Evolutionary conservation across 2,797 vertebrate genomes (phyloP).

Genomic region (Sebastes melanostomus): DNA sequence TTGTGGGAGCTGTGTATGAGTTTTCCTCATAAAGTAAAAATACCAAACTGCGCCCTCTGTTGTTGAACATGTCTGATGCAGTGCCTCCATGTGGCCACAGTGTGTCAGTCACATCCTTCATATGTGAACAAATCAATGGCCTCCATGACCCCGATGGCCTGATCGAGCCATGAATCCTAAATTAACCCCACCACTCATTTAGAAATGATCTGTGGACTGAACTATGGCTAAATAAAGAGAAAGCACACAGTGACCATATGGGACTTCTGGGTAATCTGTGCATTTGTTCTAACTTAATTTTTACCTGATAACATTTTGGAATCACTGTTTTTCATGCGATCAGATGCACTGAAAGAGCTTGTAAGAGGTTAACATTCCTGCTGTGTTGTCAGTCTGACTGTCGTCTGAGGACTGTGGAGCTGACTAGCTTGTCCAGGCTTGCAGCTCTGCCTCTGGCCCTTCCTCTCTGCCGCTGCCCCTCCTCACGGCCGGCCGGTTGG

Average conservation of each 20-base stretch:
- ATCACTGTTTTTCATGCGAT: background rate
- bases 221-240: constrained; percentile 55
- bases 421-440: constrained; percentile 66
- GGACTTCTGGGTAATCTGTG: background rate
- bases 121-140: constrained; percentile 2
- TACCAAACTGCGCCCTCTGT: background rate
- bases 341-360: background rate
- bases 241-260: background rate
- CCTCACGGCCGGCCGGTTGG: constrained; percentile 31
- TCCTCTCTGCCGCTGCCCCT: constrained; percentile 46
- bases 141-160: constrained; percentile 60
- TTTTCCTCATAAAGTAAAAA: background rate
- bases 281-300: background rate
- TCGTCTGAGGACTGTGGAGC: constrained; percentile 48
- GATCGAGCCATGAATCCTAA: constrained; percentile 49
- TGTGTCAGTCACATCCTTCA: constrained; percentile 22
- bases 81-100: constrained; percentile 30
- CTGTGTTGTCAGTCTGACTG: constrained; percentile 31
- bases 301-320: background rate
- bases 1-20: background rate
- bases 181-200: constrained; percentile 55
- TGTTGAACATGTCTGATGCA: background rate
- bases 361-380: constrained; percentile 46
- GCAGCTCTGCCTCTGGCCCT: constrained; percentile 51
- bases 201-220: constrained; percentile 40